phyloP scores from a whole-genome alignment of 2,888 invertebrate species.

The Polyommatus icarus region DNA sequence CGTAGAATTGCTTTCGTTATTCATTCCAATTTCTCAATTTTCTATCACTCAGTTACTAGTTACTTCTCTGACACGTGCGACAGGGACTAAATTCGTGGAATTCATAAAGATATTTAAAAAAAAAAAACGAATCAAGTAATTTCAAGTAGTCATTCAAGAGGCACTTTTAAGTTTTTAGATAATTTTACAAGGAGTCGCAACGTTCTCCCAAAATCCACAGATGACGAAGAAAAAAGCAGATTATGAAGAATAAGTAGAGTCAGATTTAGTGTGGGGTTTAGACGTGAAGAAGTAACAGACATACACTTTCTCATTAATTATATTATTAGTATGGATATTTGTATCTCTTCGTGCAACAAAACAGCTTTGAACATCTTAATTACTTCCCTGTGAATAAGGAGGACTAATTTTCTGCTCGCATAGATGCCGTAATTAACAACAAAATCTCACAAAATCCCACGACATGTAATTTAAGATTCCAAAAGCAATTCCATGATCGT shows the following conservation, averaged over 20 bases:
- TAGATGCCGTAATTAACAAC: constrained; percentile 8
- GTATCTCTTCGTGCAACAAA: not conserved
- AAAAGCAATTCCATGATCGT: not conserved
- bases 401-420: constrained; percentile 23
- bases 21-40: not conserved
- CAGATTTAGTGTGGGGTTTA: no score
- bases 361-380: constrained; percentile 4
- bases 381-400: not conserved
- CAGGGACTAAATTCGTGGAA: not conserved
- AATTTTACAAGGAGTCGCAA: no score
- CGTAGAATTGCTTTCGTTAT: not conserved
- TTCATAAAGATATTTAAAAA: not conserved
- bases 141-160: no score
- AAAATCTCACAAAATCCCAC: not conserved
- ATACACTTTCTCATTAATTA: no score
- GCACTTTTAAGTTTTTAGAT: no score
- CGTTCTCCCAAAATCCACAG: no score
- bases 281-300: no score
- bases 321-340: not conserved
- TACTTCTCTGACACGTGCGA: not conserved
- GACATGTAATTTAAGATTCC: not conserved
- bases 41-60: not conserved
- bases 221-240: no score
- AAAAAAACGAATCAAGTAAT: no score
- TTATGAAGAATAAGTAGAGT: no score